Conservation (phyloP, 2,888 invertebrate genomes). For the Oasisia sp. region DNA sequence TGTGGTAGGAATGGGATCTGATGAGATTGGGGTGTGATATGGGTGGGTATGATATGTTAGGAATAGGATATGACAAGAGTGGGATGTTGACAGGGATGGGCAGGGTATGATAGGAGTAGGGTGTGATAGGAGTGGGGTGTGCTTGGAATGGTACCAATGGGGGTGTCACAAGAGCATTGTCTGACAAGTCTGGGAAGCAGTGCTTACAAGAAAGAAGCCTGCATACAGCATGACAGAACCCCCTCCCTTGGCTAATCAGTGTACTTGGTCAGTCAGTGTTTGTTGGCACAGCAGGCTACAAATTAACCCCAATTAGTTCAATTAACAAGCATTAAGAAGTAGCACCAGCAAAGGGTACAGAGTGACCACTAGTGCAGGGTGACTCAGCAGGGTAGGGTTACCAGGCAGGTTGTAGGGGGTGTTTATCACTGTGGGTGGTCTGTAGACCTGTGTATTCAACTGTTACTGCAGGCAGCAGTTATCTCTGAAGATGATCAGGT, state of each 20-base stretch:
- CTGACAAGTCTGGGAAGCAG: not conserved
- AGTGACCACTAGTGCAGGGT: not conserved
- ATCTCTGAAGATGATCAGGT: not conserved
- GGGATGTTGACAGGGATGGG: no score
- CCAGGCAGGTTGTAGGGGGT: not conserved
- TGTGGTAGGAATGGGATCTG: no score
- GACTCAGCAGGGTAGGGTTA: not conserved
- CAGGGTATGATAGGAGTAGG: not conserved
- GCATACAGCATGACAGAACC: not conserved
- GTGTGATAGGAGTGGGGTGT: not conserved
- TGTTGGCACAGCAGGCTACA: not conserved
- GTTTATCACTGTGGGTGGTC: conserved; percentile 6
- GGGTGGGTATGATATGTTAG: no score
- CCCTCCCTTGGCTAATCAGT: not conserved
- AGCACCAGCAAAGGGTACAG: not conserved
- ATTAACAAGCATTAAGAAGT: not conserved
- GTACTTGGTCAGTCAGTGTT: not conserved
- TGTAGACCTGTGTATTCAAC: not conserved
- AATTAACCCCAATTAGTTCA: not conserved
- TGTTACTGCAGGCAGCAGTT: not conserved
- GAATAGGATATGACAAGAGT: no score
- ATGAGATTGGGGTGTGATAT: no score
- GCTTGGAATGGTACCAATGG: not conserved
- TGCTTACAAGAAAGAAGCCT: not conserved
- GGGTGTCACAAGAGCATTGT: not conserved